Percentiles rank a stretch among this genome's conserved stretches.
Conservation (phyloP, 2,113 vertebrate species). For the Grallaria varia region DNA sequence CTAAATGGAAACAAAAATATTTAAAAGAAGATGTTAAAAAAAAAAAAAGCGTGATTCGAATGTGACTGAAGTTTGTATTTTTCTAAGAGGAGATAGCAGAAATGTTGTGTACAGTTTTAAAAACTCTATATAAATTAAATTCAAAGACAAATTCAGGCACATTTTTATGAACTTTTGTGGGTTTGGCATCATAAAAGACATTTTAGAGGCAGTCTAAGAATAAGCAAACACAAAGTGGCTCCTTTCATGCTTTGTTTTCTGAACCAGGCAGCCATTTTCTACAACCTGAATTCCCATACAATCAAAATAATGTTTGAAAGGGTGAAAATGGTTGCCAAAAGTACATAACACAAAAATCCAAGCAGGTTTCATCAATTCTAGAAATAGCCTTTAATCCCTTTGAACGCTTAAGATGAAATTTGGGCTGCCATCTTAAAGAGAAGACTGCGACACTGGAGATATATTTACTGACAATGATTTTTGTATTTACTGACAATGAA, state of each 20-base stretch:
- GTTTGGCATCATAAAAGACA: neutral
- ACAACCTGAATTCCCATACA: neutral
- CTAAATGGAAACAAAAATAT: slow-evolving; percentile 62
- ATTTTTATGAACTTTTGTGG: neutral
- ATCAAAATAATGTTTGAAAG: neutral
- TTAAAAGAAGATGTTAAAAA: slow-evolving; percentile 37
- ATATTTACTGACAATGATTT: neutral
- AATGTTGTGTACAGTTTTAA: neutral
- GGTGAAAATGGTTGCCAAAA: neutral
- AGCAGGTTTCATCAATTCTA: neutral
- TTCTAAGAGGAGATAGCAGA: neutral
- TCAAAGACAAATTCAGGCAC: neutral
- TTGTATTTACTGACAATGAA: neutral
- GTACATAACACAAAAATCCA: neutral
- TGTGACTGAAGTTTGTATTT: slow-evolving; percentile 14
- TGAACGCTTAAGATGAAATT: neutral
- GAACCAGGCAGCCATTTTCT: neutral
- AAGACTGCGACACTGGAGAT: neutral
- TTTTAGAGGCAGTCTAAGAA: neutral
- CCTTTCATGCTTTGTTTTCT: neutral
- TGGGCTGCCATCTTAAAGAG: neutral
- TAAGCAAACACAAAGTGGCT: neutral
- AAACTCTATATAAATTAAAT: neutral
- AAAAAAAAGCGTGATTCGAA: neutral
- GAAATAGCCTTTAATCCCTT: neutral